Evolutionary conservation across 92 coral and sea anemone species (phyloP), one percentile per base, ranked within the genome.

Genomic region (Zoanthus gigantus): DNA sequence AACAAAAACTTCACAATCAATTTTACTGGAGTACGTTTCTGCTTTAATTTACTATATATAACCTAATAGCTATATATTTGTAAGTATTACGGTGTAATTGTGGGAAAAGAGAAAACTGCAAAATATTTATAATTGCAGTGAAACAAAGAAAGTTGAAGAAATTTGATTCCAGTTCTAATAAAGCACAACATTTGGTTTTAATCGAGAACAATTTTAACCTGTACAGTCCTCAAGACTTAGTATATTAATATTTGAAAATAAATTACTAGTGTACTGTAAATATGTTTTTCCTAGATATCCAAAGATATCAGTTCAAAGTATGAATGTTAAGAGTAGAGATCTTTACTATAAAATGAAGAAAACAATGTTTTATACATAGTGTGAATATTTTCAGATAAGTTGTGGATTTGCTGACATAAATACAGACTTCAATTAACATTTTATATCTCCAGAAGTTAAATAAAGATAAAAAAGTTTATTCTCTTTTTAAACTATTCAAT

Each of bases 391-490:
- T 32, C 6, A 65, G 57, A 65, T 61, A 81, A 47, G 60, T 46
- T 81, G 46, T 47, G 48, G 85, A 18, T 81, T 66, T 81, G 58
- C n/a, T 67, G 45, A 45, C 85, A 81, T 81, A 81, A 81, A 81
- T 81, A 81, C 75, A 23, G 31, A 11, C 4, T 81, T 65, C 46
- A 81, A 28, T 67, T 79, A 79, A 42, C 37, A 14, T 66, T 66
- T 66, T 61, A 14, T 76, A 47, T 16, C 4, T 42, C 52, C 42
- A 65, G 75, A 66, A 65, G 52, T 81, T 81, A 81, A 81, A 81
- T 81, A 81, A 61, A 79, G 84, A 57, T 47, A 50, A 65, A 60
- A 79, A 58, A 48, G 65, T 23, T n/a, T 63, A 63, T 63, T 45
- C 56, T 66, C 46, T 50, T 44, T 44, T 65, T 37, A 65, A 50